These are phyloP conservation scores for Cyphomyrus discorhynchus DNA, from an alignment of 2,113 vertebrate species.

Conservation along the genomic window DNA sequence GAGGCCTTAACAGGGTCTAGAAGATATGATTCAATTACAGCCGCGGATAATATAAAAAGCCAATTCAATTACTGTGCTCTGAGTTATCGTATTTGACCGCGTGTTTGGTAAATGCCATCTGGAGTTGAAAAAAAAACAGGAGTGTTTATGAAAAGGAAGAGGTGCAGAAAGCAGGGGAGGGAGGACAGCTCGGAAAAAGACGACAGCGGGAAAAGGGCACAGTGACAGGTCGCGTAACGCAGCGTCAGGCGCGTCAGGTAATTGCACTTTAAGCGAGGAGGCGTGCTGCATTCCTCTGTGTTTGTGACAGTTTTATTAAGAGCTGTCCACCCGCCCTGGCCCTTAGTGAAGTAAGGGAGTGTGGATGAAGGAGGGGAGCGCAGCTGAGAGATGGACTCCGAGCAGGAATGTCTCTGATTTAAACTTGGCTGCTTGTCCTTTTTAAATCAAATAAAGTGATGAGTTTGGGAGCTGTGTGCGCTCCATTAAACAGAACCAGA, in stretches of 20 bases:
- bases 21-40: constrained; percentile 14
- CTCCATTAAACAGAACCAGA: background rate
- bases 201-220: constrained; percentile 50
- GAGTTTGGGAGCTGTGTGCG: constrained; percentile 14
- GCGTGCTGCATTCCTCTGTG: constrained; percentile 29
- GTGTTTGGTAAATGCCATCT: constrained; percentile 1
- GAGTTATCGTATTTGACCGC: constrained; percentile 6
- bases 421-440: constrained; percentile 28
- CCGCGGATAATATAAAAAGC: constrained; percentile 4
- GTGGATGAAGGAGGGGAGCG: constrained; percentile 20
- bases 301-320: constrained; percentile 68
- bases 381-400: constrained; percentile 32
- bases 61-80: constrained; percentile 1
- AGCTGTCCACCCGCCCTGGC: constrained; percentile 56
- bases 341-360: constrained; percentile 48
- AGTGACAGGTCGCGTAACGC: constrained; percentile 49
- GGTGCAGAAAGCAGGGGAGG: background rate
- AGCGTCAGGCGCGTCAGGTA: constrained; percentile 43
- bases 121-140: background rate
- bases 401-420: constrained; percentile 36
- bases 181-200: constrained; percentile 26
- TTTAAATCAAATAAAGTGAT: constrained; percentile 16
- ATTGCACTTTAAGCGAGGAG: constrained; percentile 58
- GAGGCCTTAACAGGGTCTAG: constrained; percentile 9
- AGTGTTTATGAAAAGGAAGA: background rate